These are phyloP conservation scores for Falco rusticolus DNA, from an alignment of 2,797 vertebrate species.

Conservation along the genomic window DNA sequence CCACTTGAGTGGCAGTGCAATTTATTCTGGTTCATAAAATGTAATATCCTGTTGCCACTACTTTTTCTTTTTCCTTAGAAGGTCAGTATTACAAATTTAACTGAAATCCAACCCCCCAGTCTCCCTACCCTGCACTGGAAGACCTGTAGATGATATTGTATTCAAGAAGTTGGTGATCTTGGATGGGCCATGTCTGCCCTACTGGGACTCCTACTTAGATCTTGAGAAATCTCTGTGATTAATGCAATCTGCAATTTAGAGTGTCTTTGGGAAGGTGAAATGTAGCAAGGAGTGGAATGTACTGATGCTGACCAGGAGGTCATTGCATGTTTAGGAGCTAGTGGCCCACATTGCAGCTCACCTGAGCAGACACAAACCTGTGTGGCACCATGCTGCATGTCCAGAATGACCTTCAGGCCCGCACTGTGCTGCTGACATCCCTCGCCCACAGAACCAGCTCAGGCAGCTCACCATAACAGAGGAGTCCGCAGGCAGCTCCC, in stretches of 20 bases:
- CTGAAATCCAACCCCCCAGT: neutral
- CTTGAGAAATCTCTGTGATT: neutral
- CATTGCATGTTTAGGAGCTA: neutral
- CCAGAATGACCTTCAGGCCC: neutral
- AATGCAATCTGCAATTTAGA: neutral
- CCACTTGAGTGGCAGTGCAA: neutral
- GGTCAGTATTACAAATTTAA: neutral
- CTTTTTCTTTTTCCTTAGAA: neutral
- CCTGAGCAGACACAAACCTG: neutral
- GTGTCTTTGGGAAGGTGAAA: neutral
- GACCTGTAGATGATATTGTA: fast-evolving
- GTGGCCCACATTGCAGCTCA: neutral
- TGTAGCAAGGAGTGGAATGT: neutral
- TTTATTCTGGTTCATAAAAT: neutral
- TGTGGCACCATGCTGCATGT: neutral
- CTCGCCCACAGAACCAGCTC: neutral
- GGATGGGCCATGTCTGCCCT: neutral
- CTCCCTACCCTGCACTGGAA: fast-evolving
- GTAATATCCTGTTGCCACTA: neutral
- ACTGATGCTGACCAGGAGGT: neutral
- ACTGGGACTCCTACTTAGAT: neutral
- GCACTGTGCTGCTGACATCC: no score
- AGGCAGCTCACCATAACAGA: neutral
- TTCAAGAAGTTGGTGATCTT: neutral
- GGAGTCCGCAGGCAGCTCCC: neutral